Conservation (phyloP, 1,140 invertebrate genomes). For the Nylanderia fulva region DNA sequence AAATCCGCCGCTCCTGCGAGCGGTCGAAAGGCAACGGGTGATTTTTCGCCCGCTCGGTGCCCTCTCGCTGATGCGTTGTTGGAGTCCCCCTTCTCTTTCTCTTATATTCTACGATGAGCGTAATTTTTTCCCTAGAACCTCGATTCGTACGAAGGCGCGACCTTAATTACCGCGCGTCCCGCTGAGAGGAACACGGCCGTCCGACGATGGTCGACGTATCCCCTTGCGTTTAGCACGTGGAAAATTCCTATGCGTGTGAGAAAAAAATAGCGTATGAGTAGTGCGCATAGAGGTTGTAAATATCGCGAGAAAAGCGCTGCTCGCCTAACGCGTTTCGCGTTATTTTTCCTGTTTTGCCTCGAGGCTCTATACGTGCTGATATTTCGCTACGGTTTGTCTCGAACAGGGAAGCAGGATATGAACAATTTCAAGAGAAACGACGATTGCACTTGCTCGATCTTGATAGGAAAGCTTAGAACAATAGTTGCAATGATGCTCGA, state of each 20-base stretch:
- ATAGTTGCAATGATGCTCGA: neutral
- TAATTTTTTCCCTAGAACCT: conserved; percentile 58
- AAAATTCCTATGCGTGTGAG: conserved; percentile 46
- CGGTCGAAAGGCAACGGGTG: conserved; percentile 7
- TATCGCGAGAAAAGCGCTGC: conserved; percentile 35
- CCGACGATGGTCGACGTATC: conserved; percentile 32
- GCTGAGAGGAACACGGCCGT: conserved; percentile 54
- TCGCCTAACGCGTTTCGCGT: conserved; percentile 15
- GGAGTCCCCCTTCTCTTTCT: neutral
- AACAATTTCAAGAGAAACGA: conserved; percentile 1
- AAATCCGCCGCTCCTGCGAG: conserved; percentile 41
- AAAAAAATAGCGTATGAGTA: conserved; percentile 15
- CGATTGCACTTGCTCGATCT: conserved; percentile 13
- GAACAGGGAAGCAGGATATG: neutral
- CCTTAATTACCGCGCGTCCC: conserved; percentile 64
- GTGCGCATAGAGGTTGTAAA: conserved; percentile 9
- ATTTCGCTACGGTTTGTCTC: conserved; percentile 10
- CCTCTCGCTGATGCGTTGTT: conserved; percentile 17
- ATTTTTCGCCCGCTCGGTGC: conserved; percentile 44
- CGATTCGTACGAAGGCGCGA: conserved; percentile 57
- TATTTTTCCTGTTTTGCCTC: conserved; percentile 6
- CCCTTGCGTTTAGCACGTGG: conserved; percentile 38
- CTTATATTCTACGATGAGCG: conserved; percentile 43
- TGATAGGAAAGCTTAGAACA: conserved; percentile 26
- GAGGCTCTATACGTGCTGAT: conserved; percentile 17